A percentile compares a stretch with the other conserved stretches of the same genome.
Evolutionary conservation across 2,113 vertebrate species (phyloP).

Genomic region (Prunella fulvescens): DNA sequence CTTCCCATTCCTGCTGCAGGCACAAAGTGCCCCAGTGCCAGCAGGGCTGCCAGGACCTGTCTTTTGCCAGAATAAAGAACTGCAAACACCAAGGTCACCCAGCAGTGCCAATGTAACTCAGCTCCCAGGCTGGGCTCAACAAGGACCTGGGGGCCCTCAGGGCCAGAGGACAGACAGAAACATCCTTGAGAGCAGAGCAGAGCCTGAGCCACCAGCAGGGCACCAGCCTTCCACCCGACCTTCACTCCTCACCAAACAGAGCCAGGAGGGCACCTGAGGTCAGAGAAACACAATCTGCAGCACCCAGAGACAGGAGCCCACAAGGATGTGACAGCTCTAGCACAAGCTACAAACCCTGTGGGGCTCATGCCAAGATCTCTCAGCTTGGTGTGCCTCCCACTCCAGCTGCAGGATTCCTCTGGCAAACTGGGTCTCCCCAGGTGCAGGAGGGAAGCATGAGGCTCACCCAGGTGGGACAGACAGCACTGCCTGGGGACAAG

Average conservation of each 20-base stretch:
- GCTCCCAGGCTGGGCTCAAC: background rate
- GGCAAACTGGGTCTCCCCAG: rapidly evolving
- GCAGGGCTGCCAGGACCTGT: background rate
- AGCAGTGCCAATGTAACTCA: rapidly evolving
- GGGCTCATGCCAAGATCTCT: background rate
- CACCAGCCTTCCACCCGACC: background rate
- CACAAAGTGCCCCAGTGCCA: background rate
- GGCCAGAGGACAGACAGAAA: background rate
- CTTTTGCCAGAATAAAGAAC: background rate
- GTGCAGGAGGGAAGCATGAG: background rate
- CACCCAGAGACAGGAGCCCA: background rate
- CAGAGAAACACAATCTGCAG: background rate
- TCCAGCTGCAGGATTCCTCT: rapidly evolving
- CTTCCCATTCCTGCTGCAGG: background rate
- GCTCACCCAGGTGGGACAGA: background rate
- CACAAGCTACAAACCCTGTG: background rate
- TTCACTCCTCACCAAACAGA: background rate
- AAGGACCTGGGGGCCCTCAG: background rate
- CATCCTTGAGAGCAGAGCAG: background rate
- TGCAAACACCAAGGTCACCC: background rate
- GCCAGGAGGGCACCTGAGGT: background rate
- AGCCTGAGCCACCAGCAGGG: background rate
- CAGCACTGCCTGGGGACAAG: background rate
- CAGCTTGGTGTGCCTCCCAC: background rate
- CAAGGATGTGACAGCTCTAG: background rate